Percentiles rank a stretch among this genome's conserved stretches.
Conservation (phyloP, 2,797 vertebrate species). For the Smutsia gigantea region DNA sequence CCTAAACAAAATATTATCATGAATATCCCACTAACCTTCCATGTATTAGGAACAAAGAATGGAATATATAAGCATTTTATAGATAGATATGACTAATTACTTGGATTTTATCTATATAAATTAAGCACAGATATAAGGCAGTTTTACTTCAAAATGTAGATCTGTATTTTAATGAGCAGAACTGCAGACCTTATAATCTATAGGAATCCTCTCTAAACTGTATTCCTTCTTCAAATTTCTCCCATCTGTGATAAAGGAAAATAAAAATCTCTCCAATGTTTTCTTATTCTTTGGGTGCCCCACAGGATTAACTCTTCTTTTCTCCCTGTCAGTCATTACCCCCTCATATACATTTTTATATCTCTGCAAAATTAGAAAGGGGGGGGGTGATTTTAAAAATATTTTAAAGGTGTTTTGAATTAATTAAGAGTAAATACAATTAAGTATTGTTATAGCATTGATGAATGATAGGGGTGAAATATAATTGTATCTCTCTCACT, state of each 20-base stretch:
- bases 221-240: background rate
- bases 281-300: background rate
- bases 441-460: background rate
- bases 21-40: background rate
- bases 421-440: conserved; percentile 49
- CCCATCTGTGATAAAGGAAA: background rate
- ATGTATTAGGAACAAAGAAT: background rate
- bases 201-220: background rate
- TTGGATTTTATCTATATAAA: background rate
- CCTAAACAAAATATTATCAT: background rate
- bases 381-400: background rate
- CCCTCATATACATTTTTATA: background rate
- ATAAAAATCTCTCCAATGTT: background rate
- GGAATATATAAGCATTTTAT: background rate
- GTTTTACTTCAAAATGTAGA: conserved; percentile 9
- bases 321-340: background rate
- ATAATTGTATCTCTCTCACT: conserved; percentile 8
- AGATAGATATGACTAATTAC: background rate
- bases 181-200: background rate
- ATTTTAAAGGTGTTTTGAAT: background rate
- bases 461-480: conserved; percentile 14
- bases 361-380: background rate
- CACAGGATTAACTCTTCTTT: background rate
- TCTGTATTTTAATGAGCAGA: background rate
- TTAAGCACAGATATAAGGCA: background rate